phyloP scores from a whole-genome alignment of 2,113 vertebrate species.

The Gymnorhina tibicen region DNA sequence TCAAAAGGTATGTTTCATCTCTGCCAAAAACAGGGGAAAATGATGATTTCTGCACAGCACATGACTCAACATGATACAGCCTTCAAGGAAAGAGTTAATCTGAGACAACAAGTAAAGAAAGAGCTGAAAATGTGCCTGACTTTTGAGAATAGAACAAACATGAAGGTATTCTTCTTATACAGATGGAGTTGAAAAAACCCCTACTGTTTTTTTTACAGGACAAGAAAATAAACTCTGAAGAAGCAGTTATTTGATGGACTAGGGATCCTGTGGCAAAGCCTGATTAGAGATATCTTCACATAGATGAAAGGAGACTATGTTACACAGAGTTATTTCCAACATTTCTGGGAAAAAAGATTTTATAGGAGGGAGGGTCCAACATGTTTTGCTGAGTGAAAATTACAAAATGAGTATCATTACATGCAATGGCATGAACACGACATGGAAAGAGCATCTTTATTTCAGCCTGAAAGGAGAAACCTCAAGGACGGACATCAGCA shows the following conservation, averaged over 20 bases:
- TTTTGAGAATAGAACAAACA: background rate
- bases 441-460: background rate
- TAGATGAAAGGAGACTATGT: background rate
- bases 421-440: fast-evolving
- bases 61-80: background rate
- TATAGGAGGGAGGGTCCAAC: background rate
- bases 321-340: background rate
- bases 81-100: background rate
- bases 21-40: background rate
- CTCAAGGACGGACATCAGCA: background rate
- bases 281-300: background rate
- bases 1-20: background rate
- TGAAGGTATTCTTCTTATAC: background rate
- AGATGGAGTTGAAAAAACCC: background rate
- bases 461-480: background rate
- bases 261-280: background rate
- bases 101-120: background rate
- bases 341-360: background rate
- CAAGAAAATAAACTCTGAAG: background rate
- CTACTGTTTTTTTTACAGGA: background rate
- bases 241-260: background rate
- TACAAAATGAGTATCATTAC: background rate
- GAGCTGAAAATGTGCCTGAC: background rate
- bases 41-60: background rate
- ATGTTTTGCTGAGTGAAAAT: background rate